Conservation (phyloP, 2,888 invertebrate genomes). For the Julus scandinavius region DNA sequence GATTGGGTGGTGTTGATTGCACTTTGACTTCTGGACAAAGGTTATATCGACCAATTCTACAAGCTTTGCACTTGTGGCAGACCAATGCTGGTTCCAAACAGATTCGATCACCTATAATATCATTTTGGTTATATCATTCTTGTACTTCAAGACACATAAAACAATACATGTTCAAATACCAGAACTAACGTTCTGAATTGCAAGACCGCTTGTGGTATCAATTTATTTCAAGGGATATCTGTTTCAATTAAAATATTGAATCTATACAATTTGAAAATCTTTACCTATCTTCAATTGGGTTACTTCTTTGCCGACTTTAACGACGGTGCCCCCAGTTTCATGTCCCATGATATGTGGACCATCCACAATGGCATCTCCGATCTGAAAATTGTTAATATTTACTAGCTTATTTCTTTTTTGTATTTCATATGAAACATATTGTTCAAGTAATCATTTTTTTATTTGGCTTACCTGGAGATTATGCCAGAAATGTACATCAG, state of each 20-base stretch:
- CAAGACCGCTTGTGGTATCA: not conserved
- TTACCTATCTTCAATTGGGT: conserved; percentile 65
- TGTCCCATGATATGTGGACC: conserved; percentile 69
- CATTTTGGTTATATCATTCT: not conserved
- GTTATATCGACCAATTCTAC: conserved; percentile 69
- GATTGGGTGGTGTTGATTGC: conserved; percentile 69
- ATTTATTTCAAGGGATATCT: too few relatives aligned
- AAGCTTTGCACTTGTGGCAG: conserved; percentile 65
- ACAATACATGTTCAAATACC: not conserved
- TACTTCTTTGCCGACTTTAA: conserved; percentile 67
- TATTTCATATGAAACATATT: not conserved
- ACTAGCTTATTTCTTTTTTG: not conserved
- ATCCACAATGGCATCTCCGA: conserved; percentile 63
- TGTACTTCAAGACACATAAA: not conserved
- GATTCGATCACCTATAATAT: conserved; percentile 66
- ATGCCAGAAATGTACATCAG: conserved; percentile 69
- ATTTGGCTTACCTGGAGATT: conserved; percentile 62
- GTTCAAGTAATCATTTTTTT: conserved; percentile 63
- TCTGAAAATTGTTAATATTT: not conserved
- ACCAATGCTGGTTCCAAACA: conserved; percentile 66
- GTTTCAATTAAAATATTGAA: too few relatives aligned
- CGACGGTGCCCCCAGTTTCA: conserved; percentile 66
- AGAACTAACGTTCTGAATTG: not conserved
- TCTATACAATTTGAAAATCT: too few relatives aligned
- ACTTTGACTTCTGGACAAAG: conserved; percentile 67